Evolutionary conservation across 2,888 invertebrate genomes (phyloP).

Genomic region (Xylota sylvarum): DNA sequence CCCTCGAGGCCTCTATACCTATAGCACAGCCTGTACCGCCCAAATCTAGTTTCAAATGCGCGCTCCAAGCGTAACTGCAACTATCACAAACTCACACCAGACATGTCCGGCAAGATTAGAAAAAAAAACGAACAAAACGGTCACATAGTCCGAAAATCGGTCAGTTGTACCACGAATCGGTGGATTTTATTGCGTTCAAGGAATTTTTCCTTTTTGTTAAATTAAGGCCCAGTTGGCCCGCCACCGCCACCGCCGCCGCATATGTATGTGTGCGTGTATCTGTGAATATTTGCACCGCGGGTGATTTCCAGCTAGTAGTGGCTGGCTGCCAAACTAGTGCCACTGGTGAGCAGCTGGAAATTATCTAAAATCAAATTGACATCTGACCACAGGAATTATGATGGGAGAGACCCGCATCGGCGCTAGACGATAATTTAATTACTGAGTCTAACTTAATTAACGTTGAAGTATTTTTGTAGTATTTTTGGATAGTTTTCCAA

Average conservation of each 20-base stretch:
- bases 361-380: slow-evolving; percentile 74
- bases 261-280: neutral
- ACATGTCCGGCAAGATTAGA: slow-evolving; percentile 48
- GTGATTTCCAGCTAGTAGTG: slow-evolving; percentile 45
- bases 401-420: slow-evolving; percentile 68
- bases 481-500: slow-evolving; percentile 44
- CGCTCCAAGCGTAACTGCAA: slow-evolving; percentile 5
- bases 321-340: slow-evolving; percentile 43
- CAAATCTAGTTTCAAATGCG: neutral
- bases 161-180: slow-evolving; percentile 29
- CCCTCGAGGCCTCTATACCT: neutral
- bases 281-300: slow-evolving; percentile 49
- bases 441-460: slow-evolving; percentile 69
- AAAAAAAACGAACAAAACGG: neutral
- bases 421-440: slow-evolving; percentile 72
- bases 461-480: slow-evolving; percentile 59
- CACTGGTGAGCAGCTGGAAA: slow-evolving; percentile 23
- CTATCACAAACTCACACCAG: slow-evolving; percentile 33
- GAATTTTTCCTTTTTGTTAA: slow-evolving; percentile 45
- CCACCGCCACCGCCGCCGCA: neutral
- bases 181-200: slow-evolving; percentile 53
- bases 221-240: neutral
- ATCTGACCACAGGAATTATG: slow-evolving; percentile 75
- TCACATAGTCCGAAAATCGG: slow-evolving; percentile 22
- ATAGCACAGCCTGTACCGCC: neutral